Conservation (phyloP, 2,797 vertebrate genomes). For the Emys orbicularis region DNA sequence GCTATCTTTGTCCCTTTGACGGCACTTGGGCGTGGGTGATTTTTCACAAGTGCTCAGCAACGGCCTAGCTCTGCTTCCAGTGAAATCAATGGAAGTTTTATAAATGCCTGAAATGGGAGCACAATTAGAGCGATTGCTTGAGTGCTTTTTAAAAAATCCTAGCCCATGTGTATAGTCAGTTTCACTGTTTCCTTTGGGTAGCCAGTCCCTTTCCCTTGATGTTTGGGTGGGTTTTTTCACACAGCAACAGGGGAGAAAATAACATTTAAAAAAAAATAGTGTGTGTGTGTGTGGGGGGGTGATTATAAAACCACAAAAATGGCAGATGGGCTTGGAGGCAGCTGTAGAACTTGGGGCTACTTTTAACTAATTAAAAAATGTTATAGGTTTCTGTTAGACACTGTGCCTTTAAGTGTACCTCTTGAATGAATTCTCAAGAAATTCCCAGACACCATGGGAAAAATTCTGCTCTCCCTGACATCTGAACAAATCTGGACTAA, state of each 20-base stretch:
- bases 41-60: slow-evolving; percentile 20
- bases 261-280: not conserved
- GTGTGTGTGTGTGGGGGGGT: not conserved
- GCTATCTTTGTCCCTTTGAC: slow-evolving; percentile 10
- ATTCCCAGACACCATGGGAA: not conserved
- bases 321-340: not conserved
- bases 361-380: not conserved
- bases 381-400: not conserved
- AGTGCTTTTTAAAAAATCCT: slow-evolving; percentile 28
- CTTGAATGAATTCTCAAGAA: not conserved
- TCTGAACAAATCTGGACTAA: not conserved
- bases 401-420: not conserved
- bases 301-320: not conserved
- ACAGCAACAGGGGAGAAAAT: slow-evolving; percentile 34
- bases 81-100: slow-evolving; percentile 62
- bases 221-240: slow-evolving; percentile 31
- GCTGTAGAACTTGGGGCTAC: not conserved
- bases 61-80: slow-evolving; percentile 62
- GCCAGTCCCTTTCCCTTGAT: not conserved
- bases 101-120: slow-evolving; percentile 54
- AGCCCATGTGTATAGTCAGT: slow-evolving; percentile 32
- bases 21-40: not conserved
- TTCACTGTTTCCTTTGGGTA: slow-evolving; percentile 26
- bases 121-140: slow-evolving; percentile 30
- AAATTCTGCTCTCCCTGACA: not conserved